A percentile compares a stretch with the other conserved stretches of the same genome.
These are phyloP conservation scores for Hyaena hyaena DNA, from an alignment of 2,113 vertebrate genomes.

Conservation along the genomic window DNA sequence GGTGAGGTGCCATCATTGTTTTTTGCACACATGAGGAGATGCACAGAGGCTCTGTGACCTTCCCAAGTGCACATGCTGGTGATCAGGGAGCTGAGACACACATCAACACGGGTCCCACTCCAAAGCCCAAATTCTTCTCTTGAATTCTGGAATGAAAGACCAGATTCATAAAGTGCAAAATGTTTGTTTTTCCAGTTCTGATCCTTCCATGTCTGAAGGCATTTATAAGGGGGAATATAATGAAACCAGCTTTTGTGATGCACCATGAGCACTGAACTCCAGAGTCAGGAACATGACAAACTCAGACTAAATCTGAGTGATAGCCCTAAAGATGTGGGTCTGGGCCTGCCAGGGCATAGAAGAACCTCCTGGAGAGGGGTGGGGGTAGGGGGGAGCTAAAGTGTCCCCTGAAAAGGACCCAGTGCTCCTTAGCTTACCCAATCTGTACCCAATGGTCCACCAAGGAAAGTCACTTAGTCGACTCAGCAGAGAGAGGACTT, in stretches of 20 bases:
- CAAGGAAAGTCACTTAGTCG: too few species aligned
- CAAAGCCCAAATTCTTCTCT: background rate
- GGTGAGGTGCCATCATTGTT: accelerated
- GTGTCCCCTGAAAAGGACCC: background rate
- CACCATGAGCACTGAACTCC: accelerated
- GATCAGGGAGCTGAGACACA: accelerated
- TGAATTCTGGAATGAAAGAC: background rate
- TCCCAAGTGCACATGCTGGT: background rate
- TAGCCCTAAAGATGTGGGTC: background rate
- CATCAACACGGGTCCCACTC: accelerated
- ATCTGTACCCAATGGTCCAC: background rate
- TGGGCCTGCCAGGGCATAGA: background rate
- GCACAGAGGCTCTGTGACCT: background rate
- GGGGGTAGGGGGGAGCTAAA: accelerated
- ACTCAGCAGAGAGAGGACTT: background rate
- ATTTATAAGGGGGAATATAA: background rate
- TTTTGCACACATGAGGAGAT: background rate
- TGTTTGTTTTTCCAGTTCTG: background rate
- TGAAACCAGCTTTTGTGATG: background rate
- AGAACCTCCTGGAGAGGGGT: accelerated
- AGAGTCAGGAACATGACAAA: background rate
- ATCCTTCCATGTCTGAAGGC: background rate
- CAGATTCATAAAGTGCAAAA: background rate
- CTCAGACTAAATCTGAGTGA: background rate
- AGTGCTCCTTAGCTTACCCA: background rate